Conservation (phyloP, 2,113 vertebrate genomes). For the Steatornis caripensis region DNA sequence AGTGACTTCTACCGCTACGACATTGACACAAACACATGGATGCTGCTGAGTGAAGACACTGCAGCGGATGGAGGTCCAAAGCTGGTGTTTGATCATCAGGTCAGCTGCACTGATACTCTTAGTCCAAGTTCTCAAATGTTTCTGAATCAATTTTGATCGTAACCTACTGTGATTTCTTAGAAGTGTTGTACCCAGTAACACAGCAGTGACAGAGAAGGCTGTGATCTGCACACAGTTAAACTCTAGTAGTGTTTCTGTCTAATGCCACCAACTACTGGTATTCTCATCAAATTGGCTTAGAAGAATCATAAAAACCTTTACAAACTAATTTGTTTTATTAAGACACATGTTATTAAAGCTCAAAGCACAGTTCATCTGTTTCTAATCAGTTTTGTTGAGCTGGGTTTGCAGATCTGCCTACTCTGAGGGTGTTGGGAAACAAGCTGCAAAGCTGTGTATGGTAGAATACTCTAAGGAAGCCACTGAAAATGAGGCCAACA, state of each 20-base stretch:
- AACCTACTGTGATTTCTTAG: accelerated
- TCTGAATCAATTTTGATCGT: accelerated
- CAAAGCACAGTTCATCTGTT: not conserved
- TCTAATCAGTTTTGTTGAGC: not conserved
- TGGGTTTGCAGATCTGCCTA: not conserved
- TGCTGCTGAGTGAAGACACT: slow-evolving; percentile 93
- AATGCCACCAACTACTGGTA: not conserved
- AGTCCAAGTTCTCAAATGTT: not conserved
- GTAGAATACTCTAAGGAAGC: not conserved
- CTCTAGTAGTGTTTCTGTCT: not conserved
- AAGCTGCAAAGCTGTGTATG: not conserved
- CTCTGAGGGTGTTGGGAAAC: not conserved
- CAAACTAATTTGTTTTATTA: not conserved
- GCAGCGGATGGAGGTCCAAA: slow-evolving; percentile 94
- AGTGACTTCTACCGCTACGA: slow-evolving; percentile 98
- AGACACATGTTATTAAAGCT: not conserved
- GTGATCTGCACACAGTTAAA: not conserved
- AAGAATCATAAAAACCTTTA: not conserved
- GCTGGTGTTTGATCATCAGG: slow-evolving; percentile 98
- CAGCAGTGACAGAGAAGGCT: not conserved
- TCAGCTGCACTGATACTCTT: slow-evolving; percentile 44
- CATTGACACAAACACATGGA: slow-evolving; percentile 94
- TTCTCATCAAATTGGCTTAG: not conserved
- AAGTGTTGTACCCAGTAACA: not conserved
- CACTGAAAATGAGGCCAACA: not conserved